Base-by-base conservation (phyloP, 1,140 invertebrate genomes). In the Habropoda laboriosa region DNA sequence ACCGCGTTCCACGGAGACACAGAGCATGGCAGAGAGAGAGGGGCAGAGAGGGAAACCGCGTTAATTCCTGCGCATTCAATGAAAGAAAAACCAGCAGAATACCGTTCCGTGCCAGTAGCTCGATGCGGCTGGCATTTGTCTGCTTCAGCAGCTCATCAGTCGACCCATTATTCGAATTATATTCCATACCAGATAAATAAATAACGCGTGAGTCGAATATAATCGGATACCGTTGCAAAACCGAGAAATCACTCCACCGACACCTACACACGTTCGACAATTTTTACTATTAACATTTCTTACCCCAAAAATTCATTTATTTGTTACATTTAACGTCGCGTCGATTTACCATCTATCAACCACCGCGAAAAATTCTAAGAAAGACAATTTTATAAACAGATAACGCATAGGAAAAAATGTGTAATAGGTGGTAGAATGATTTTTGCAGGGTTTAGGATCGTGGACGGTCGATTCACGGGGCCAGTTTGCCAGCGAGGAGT, bases 401-500 rank as follows among this genome's bases (percentile, higher is more conserved):
- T n/a, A n/a, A n/a, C n/a, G n/a, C n/a, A n/a, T n/a, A n/a, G n/a
- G n/a, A n/a, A n/a, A n/a, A n/a, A n/a, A n/a, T n/a, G n/a, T n/a
- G n/a, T n/a, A n/a, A n/a, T n/a, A n/a, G n/a, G n/a, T n/a, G n/a
- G n/a, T n/a, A n/a, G 51, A 71, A 72, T 49, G 32, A n/a, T 45
- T 24, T 61, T 5, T 60, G 0, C 18, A 24, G 58, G 68, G 30
- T 8, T 27, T 47, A 49, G 42, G 51, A 63, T 66, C n/a, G 40
- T 16, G 60, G 35, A 77, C 18, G 57, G 32, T 57, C 38, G 61
- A 70, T 81, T 18, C 74, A 40, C 21, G 55, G 51, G 45, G 60
- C 71, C 70, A 79, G 77, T 81, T 88, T 85, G 80, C 77, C 72
- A 88, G 83, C 82, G 83, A 77, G 66, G 81, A 84, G 68, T 86